These are phyloP conservation scores for Ibycter americanus DNA, from an alignment of 2,797 vertebrate genomes.

Conservation along the genomic window DNA sequence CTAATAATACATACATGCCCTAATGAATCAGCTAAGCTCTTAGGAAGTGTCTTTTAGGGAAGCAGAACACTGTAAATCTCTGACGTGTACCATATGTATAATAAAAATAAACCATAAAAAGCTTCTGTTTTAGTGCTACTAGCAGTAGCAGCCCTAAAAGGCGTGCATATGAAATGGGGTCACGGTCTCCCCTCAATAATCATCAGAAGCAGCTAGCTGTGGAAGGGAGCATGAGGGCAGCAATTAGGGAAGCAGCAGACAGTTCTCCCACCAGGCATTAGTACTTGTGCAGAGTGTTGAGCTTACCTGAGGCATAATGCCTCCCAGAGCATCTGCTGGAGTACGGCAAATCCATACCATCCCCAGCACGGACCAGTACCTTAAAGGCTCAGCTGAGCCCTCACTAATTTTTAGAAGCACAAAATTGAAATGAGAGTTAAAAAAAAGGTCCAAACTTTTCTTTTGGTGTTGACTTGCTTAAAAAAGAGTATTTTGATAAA, in stretches of 20 bases:
- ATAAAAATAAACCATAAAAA: not conserved
- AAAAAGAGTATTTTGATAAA: not conserved
- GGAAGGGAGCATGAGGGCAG: not conserved
- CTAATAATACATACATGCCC: not conserved
- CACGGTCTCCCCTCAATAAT: not conserved
- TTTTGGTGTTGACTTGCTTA: not conserved
- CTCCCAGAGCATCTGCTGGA: not conserved
- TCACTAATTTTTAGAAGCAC: not conserved
- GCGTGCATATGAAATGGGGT: not conserved
- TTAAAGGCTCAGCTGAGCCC: not conserved
- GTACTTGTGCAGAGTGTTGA: not conserved
- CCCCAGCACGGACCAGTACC: not conserved
- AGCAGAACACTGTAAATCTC: not conserved
- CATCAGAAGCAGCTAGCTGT: not conserved
- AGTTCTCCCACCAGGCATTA: not conserved
- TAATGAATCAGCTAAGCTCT: constrained; percentile 1
- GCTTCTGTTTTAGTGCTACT: not conserved
- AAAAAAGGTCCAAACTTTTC: not conserved
- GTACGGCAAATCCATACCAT: not conserved
- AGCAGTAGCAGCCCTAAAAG: not conserved
- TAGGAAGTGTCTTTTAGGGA: not conserved
- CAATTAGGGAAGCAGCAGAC: not conserved
- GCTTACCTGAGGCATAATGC: not conserved
- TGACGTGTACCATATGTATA: not conserved
- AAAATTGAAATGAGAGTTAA: not conserved